Conservation (phyloP, 1,140 invertebrate genomes). For the Drosophila serrata region DNA sequence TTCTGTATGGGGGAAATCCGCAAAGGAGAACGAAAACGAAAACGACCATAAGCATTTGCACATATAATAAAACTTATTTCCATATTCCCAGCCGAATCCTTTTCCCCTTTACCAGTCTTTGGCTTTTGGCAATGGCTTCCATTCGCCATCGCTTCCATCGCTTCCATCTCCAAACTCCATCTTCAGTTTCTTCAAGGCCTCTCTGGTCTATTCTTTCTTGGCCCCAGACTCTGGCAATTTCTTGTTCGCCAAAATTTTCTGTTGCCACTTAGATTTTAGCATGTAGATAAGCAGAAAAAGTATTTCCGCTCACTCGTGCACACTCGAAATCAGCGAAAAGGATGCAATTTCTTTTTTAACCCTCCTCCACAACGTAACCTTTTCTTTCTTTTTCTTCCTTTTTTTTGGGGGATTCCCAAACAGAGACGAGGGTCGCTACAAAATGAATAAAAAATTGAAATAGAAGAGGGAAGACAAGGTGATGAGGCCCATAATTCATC, state of each 20-base stretch:
- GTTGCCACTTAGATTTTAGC: constrained; percentile 78
- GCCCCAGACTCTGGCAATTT: constrained; percentile 32
- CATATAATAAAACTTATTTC: constrained; percentile 63
- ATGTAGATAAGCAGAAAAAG: constrained; percentile 72
- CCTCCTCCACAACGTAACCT: constrained; percentile 17
- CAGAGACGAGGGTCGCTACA: constrained; percentile 39
- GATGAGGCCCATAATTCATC: constrained; percentile 47
- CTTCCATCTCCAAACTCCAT: neutral
- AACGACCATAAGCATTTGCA: constrained; percentile 53
- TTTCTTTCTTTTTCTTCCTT: constrained; percentile 6
- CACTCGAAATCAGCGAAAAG: constrained; percentile 54
- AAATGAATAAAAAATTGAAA: neutral
- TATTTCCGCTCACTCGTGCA: constrained; percentile 70
- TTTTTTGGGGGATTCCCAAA: constrained; percentile 1
- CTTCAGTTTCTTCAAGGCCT: constrained; percentile 1
- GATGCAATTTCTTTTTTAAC: constrained; percentile 49
- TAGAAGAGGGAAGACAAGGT: constrained; percentile 18
- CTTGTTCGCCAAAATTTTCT: constrained; percentile 48
- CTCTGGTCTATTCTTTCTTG: constrained; percentile 19
- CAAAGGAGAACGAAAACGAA: constrained; percentile 31
- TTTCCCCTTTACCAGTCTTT: constrained; percentile 25
- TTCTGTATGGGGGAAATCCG: constrained; percentile 17
- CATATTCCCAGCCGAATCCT: constrained; percentile 60
- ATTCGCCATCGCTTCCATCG: no score
- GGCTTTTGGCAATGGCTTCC: constrained; percentile 19